Evolutionary conservation across 1,140 invertebrate genomes (phyloP).

Genomic region (Cherax quadricarinatus): DNA sequence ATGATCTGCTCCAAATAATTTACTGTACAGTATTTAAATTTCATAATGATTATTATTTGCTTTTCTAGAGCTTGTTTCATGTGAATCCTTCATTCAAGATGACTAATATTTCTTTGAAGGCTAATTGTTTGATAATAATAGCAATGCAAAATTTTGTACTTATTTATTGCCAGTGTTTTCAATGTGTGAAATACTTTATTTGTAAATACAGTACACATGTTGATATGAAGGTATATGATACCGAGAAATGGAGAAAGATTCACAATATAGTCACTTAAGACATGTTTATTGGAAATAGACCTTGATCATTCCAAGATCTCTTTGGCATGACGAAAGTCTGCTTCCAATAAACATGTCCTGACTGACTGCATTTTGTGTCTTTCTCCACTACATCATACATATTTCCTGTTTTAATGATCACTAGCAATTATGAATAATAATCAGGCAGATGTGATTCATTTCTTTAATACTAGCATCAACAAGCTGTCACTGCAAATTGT

Average conservation of each 20-base stretch:
- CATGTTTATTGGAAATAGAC: no score
- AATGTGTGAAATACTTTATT: neutral
- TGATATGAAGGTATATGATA: no score
- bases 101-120: neutral
- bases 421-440: neutral
- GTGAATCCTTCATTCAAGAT: neutral
- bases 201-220: neutral
- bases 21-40: neutral
- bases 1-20: slow-evolving; percentile 23
- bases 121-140: neutral
- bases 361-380: no score
- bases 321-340: no score
- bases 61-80: neutral
- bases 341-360: no score
- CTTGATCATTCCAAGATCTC: no score
- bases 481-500: neutral
- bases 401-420: neutral
- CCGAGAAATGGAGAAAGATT: no score
- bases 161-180: neutral
- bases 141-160: neutral
- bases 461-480: neutral
- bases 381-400: no score
- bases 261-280: no score
- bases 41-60: neutral
- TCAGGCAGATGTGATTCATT: neutral